phyloP scores from a whole-genome alignment of 1,140 invertebrate species.

The Drosophila littoralis region DNA sequence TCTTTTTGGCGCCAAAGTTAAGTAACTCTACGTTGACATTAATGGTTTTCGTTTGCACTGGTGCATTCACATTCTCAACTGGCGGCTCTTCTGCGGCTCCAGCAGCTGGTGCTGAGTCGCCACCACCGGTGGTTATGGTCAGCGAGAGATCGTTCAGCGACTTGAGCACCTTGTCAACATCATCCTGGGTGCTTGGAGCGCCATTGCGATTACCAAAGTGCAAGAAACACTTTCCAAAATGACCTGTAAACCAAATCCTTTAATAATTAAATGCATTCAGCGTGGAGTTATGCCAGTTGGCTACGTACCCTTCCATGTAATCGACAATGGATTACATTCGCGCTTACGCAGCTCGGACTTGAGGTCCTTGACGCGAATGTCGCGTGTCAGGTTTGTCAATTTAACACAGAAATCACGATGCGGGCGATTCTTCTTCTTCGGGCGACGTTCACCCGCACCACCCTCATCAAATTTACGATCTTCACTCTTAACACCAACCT shows the following conservation, averaged over 20 bases:
- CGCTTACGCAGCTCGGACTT: constrained; percentile 86
- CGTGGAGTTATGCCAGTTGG: too few relatives aligned
- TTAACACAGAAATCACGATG: constrained; percentile 86
- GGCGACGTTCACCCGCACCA: constrained; percentile 64
- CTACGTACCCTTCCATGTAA: constrained; percentile 86
- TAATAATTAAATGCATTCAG: neutral
- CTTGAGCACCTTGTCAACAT: constrained; percentile 86
- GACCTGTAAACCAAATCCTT: constrained; percentile 64
- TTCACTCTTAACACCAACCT: constrained; percentile 77
- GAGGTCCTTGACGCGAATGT: constrained; percentile 87
- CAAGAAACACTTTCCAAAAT: constrained; percentile 87
- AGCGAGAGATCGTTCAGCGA: constrained; percentile 85
- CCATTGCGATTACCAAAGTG: constrained; percentile 86
- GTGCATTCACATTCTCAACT: constrained; percentile 46
- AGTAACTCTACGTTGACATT: constrained; percentile 76
- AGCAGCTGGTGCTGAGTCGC: constrained; percentile 45
- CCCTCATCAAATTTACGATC: constrained; percentile 73
- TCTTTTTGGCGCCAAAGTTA: constrained; percentile 70
- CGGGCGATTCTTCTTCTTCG: constrained; percentile 67
- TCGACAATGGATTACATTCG: constrained; percentile 87
- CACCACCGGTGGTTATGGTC: constrained; percentile 73
- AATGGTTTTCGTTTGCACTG: constrained; percentile 77
- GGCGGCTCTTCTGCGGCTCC: constrained; percentile 56
- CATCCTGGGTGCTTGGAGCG: constrained; percentile 81
- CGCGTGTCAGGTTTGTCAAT: constrained; percentile 86